Conservation (phyloP, 1,140 invertebrate genomes). For the Pseudomyrmex gracilis region DNA sequence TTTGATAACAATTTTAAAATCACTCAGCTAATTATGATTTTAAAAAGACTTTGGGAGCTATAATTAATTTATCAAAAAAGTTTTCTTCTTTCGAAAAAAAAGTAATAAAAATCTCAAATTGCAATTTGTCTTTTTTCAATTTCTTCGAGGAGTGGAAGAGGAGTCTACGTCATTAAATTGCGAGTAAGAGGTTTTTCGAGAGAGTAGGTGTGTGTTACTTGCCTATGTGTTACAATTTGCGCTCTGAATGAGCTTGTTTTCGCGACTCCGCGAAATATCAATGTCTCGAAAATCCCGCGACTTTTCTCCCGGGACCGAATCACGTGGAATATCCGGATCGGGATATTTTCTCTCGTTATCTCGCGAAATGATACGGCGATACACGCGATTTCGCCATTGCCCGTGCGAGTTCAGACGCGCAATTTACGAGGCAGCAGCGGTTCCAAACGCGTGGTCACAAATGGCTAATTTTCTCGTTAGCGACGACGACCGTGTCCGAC, state of each 20-base stretch:
- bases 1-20: too few relatives aligned
- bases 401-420: slow-evolving; percentile 48
- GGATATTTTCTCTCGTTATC: background rate
- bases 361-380: slow-evolving; percentile 17
- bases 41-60: too few relatives aligned
- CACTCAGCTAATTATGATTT: too few relatives aligned
- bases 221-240: slow-evolving; percentile 4
- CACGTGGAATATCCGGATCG: background rate
- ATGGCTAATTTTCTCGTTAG: slow-evolving; percentile 72
- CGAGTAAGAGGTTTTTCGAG: too few relatives aligned
- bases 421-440: slow-evolving; percentile 39
- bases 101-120: too few relatives aligned
- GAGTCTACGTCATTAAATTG: too few relatives aligned
- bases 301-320: background rate
- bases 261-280: background rate
- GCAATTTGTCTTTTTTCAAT: too few relatives aligned
- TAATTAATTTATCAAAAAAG: too few relatives aligned
- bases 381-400: slow-evolving; percentile 67
- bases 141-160: too few relatives aligned
- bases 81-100: too few relatives aligned
- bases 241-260: background rate
- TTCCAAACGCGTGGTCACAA: slow-evolving; percentile 51
- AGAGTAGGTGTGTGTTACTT: too few relatives aligned
- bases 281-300: background rate
- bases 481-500: slow-evolving; percentile 46